phyloP scores from a whole-genome alignment of 2,113 vertebrate genomes.

The Misgurnus mizolepis region DNA sequence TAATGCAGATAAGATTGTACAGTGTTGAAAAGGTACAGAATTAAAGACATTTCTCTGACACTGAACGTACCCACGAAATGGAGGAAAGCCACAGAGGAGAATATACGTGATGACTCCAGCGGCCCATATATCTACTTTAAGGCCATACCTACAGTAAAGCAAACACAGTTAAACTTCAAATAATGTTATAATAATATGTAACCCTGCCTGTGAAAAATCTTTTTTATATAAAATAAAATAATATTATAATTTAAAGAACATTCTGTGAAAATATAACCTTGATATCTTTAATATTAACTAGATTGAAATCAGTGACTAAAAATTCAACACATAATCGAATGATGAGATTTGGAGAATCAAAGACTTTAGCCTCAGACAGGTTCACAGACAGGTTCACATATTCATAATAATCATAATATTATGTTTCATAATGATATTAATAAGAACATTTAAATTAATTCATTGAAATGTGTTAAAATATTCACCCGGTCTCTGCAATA shows the following conservation, averaged over 20 bases:
- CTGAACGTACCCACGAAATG: conserved; percentile 89
- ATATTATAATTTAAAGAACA: too few relatives aligned
- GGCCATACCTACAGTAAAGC: conserved; percentile 83
- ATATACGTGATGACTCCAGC: conserved; percentile 97
- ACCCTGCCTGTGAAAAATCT: too few relatives aligned
- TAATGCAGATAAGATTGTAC: not conserved
- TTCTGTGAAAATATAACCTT: too few relatives aligned
- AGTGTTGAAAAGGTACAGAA: not conserved
- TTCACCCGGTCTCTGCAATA: conserved; percentile 94
- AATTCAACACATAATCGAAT: too few relatives aligned
- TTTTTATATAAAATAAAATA: too few relatives aligned
- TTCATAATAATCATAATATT: not conserved
- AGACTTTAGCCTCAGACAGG: too few relatives aligned
- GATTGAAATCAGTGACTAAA: too few relatives aligned
- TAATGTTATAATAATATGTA: not conserved
- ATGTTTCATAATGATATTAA: not conserved
- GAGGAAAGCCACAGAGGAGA: conserved; percentile 95
- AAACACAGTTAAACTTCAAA: conserved; percentile 34
- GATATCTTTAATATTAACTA: too few relatives aligned
- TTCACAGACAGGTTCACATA: not conserved
- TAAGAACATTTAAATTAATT: not conserved
- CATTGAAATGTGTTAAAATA: not conserved
- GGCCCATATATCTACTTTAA: conserved; percentile 98
- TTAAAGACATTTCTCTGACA: not conserved
- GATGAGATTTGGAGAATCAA: too few relatives aligned